A percentile compares a stretch with the other conserved stretches of the same genome.
Conservation (phyloP, 2,797 vertebrate genomes). For the Sternotherus odoratus region DNA sequence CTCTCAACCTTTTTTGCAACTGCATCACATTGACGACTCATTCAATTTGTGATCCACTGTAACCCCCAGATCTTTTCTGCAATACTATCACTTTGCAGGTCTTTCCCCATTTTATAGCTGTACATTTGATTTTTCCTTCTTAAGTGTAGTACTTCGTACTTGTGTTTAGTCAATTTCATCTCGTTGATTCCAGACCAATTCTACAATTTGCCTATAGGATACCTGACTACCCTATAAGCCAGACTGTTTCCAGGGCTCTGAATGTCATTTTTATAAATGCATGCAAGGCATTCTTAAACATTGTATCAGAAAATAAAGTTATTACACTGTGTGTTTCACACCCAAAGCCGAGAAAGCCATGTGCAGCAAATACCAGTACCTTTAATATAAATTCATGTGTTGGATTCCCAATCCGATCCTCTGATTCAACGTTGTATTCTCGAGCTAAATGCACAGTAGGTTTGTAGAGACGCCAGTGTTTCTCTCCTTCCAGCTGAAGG, state of each 20-base stretch:
- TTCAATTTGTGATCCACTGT: not conserved
- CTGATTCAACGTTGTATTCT: slow-evolving; percentile 87
- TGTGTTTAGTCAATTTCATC: not conserved
- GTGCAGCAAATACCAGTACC: slow-evolving; percentile 71
- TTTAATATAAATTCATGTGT: slow-evolving; percentile 88
- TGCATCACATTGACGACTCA: not conserved
- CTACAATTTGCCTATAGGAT: not conserved
- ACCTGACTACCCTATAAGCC: not conserved
- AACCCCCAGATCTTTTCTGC: not conserved
- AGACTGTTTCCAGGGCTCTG: not conserved
- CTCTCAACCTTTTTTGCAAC: not conserved
- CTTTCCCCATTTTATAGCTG: not conserved
- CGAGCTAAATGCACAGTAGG: slow-evolving; percentile 88
- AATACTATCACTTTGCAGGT: not conserved
- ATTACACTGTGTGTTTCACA: not conserved
- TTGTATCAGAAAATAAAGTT: not conserved
- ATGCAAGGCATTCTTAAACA: not conserved
- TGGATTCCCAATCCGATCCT: slow-evolving; percentile 86
- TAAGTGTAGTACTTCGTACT: not conserved
- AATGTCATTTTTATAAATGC: not conserved
- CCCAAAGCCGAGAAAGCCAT: not conserved
- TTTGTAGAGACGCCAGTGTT: slow-evolving; percentile 90
- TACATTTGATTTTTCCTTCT: not conserved
- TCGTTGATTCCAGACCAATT: not conserved
- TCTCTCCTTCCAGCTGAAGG: slow-evolving; percentile 93